A percentile compares a stretch with the other conserved stretches of the same genome.
These are phyloP conservation scores for Cygnus olor DNA, from an alignment of 2,797 vertebrate genomes.

Conservation along the genomic window DNA sequence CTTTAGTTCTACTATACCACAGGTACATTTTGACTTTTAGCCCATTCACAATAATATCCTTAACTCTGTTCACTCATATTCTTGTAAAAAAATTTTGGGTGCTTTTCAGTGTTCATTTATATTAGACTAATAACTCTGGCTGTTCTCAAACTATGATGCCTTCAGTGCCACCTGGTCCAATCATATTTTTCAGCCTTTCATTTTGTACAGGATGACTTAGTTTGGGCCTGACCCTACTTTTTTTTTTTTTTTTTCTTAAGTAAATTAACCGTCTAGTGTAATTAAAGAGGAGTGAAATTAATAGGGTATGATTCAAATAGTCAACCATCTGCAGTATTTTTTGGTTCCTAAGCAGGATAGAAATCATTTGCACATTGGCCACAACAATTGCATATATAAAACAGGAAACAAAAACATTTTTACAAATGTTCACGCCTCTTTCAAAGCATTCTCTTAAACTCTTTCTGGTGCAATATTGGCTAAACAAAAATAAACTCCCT, in stretches of 20 bases:
- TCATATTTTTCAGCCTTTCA: slow-evolving; percentile 18
- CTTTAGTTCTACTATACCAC: background rate
- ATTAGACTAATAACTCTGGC: slow-evolving; percentile 22
- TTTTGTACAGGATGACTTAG: slow-evolving; percentile 13
- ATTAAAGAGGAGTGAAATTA: slow-evolving; percentile 46
- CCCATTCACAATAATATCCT: background rate
- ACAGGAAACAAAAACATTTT: background rate
- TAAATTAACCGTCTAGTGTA: slow-evolving; percentile 44
- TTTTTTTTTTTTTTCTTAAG: background rate
- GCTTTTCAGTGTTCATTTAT: slow-evolving; percentile 2
- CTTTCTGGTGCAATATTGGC: background rate
- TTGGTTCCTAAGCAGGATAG: background rate
- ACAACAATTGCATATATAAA: background rate
- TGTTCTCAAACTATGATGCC: background rate
- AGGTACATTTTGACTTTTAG: background rate
- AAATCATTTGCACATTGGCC: background rate
- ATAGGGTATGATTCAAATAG: slow-evolving; percentile 11
- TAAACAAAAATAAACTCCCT: background rate
- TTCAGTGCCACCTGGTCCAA: slow-evolving; percentile 42
- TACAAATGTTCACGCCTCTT: background rate
- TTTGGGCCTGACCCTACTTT: slow-evolving; percentile 5
- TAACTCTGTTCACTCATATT: background rate
- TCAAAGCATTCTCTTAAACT: background rate
- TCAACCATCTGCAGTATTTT: slow-evolving; percentile 37
- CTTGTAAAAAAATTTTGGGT: background rate